phyloP scores from a whole-genome alignment of 2,797 vertebrate species.

The Syngnathus acus region DNA sequence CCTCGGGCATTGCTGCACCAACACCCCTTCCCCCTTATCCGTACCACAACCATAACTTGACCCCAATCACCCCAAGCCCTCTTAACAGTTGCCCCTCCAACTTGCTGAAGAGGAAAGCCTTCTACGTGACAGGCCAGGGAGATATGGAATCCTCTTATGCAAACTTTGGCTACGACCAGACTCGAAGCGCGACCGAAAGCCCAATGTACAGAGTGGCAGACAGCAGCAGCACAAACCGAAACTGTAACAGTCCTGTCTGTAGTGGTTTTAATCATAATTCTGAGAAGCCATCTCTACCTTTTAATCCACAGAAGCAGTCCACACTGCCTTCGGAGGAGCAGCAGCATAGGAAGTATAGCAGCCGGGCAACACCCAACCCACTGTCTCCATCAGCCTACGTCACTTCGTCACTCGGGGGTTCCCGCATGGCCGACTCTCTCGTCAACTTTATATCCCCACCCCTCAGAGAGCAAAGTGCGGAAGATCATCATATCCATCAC shows the following conservation, averaged over 20 bases:
- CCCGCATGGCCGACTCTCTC: constrained; percentile 82
- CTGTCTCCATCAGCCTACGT: constrained; percentile 86
- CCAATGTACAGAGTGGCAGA: constrained; percentile 89
- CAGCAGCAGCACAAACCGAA: constrained; percentile 85
- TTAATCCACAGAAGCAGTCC: constrained; percentile 90
- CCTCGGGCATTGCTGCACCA: constrained; percentile 89
- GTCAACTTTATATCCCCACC: constrained; percentile 83
- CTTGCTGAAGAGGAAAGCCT: constrained; percentile 92
- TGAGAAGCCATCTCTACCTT: constrained; percentile 84
- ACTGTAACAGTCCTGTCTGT: constrained; percentile 37
- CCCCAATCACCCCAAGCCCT: constrained; percentile 83
- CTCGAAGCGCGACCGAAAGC: constrained; percentile 77
- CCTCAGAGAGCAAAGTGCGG: constrained; percentile 78
- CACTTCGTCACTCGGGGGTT: constrained; percentile 79
- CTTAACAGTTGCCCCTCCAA: constrained; percentile 84
- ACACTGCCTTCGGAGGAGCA: constrained; percentile 84
- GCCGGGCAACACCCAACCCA: constrained; percentile 77
- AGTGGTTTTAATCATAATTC: constrained; percentile 82
- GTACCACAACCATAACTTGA: constrained; percentile 87
- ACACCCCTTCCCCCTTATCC: constrained; percentile 90
- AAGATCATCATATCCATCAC: constrained; percentile 84
- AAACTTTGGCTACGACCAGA: constrained; percentile 89
- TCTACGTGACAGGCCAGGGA: constrained; percentile 91
- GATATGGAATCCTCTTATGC: constrained; percentile 89
- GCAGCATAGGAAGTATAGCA: constrained; percentile 79